Percentiles rank a stretch among this genome's conserved stretches.
Evolutionary conservation across 2,113 vertebrate genomes (phyloP).

Genomic region (Heloderma charlesbogerti): DNA sequence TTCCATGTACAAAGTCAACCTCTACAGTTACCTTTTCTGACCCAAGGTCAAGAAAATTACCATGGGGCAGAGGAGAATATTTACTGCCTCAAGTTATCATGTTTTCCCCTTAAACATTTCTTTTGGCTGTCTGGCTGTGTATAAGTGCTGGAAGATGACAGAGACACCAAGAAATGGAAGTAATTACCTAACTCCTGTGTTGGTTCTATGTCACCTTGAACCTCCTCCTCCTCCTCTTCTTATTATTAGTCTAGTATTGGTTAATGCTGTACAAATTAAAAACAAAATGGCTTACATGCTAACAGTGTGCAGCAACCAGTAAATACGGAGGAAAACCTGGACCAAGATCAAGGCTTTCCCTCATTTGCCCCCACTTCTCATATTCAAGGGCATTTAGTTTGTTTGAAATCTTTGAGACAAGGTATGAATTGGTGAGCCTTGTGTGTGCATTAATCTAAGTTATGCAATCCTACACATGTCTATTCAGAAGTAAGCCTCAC

Average conservation of each 20-base stretch:
- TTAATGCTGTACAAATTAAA: neutral
- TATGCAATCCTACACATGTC: too few relatives aligned
- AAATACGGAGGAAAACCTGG: neutral
- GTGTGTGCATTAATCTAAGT: neutral
- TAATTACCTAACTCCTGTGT: neutral
- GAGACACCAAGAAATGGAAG: neutral
- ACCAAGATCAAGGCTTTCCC: neutral
- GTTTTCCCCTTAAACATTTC: neutral
- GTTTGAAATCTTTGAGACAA: neutral
- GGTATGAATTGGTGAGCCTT: neutral
- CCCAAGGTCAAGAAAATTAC: neutral
- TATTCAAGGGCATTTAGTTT: neutral
- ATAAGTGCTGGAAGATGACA: neutral
- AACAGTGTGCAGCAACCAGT: neutral
- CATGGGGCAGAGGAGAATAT: neutral
- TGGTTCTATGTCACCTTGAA: neutral
- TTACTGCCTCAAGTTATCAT: neutral
- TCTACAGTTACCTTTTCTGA: neutral
- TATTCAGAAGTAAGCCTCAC: too few relatives aligned
- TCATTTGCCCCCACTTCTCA: neutral
- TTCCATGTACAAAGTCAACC: neutral
- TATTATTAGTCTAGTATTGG: neutral
- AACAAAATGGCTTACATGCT: neutral
- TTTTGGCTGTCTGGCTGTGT: neutral
- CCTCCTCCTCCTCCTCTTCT: neutral